These are phyloP conservation scores for Amia ocellicauda DNA, from an alignment of 2,113 vertebrate genomes.

Conservation along the genomic window DNA sequence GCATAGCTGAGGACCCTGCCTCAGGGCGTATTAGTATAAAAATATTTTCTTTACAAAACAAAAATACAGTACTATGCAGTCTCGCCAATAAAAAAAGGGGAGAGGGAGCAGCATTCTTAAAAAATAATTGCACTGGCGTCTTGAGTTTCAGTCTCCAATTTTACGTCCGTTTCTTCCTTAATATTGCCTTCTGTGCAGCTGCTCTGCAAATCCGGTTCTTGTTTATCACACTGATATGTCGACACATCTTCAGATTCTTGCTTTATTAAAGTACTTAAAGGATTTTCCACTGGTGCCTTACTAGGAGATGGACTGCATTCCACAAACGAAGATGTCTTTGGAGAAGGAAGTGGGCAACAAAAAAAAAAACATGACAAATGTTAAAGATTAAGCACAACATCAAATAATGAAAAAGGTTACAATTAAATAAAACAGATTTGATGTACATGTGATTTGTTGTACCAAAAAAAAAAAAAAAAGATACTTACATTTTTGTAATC, in stretches of 20 bases:
- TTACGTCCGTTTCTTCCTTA: slow-evolving; percentile 33
- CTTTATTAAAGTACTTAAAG: slow-evolving; percentile 83
- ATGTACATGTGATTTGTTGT: neutral
- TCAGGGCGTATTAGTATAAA: slow-evolving; percentile 73
- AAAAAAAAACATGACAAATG: slow-evolving; percentile 13
- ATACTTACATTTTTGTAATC: slow-evolving; percentile 96
- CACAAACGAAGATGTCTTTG: slow-evolving; percentile 81
- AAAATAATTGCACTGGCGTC: slow-evolving; percentile 37
- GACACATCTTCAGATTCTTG: slow-evolving; percentile 69
- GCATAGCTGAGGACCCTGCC: slow-evolving; percentile 74
- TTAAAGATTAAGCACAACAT: slow-evolving; percentile 1
- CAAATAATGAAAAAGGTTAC: neutral
- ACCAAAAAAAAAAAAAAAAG: slow-evolving; percentile 4
- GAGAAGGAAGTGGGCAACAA: slow-evolving; percentile 23
- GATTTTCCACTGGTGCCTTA: slow-evolving; percentile 85
- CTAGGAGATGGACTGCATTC: slow-evolving; percentile 90
- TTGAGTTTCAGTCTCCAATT: slow-evolving; percentile 34
- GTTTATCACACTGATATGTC: slow-evolving; percentile 70
- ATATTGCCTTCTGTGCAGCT: slow-evolving; percentile 63
- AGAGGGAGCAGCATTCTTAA: slow-evolving; percentile 58
- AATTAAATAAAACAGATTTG: neutral
- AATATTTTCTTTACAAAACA: slow-evolving; percentile 52
- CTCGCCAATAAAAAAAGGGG: slow-evolving; percentile 46
- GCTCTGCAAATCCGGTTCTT: slow-evolving; percentile 68
- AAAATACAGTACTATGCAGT: slow-evolving; percentile 31